Conservation (phyloP, 2,797 vertebrate species). For the Columba guinea region DNA sequence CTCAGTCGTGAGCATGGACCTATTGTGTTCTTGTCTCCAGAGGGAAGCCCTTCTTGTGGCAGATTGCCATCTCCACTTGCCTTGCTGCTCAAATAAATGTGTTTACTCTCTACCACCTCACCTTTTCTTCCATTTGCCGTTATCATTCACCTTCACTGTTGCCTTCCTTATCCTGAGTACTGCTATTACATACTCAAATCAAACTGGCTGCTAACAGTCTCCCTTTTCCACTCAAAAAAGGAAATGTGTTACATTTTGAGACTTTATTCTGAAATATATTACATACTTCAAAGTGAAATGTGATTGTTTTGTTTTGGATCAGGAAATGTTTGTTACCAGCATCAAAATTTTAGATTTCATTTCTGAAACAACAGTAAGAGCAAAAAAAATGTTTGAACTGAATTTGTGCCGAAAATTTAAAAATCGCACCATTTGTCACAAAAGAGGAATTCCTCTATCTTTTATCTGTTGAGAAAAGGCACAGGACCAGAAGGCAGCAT, state of each 20-base stretch:
- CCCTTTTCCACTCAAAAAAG: not conserved
- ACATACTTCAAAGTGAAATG: not conserved
- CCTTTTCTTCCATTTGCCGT: not conserved
- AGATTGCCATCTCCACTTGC: not conserved
- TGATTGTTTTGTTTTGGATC: not conserved
- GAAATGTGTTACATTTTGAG: not conserved
- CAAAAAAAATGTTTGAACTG: not conserved
- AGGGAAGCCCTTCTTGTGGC: not conserved
- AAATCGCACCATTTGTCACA: not conserved
- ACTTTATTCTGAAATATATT: not conserved
- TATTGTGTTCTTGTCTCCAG: not conserved
- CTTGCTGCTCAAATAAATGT: not conserved
- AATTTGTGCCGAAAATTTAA: not conserved
- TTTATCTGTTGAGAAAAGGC: not conserved
- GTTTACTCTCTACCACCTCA: not conserved
- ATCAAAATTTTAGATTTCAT: not conserved
- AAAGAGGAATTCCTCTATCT: not conserved
- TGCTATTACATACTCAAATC: not conserved
- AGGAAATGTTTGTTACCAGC: not conserved
- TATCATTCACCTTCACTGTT: not conserved
- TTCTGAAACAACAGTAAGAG: not conserved
- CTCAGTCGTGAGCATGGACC: not conserved
- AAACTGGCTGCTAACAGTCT: not conserved
- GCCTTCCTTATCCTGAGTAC: not conserved
- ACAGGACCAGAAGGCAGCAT: not conserved